These are phyloP conservation scores for Boloria selene DNA, from an alignment of 2,888 invertebrate genomes.

Conservation along the genomic window DNA sequence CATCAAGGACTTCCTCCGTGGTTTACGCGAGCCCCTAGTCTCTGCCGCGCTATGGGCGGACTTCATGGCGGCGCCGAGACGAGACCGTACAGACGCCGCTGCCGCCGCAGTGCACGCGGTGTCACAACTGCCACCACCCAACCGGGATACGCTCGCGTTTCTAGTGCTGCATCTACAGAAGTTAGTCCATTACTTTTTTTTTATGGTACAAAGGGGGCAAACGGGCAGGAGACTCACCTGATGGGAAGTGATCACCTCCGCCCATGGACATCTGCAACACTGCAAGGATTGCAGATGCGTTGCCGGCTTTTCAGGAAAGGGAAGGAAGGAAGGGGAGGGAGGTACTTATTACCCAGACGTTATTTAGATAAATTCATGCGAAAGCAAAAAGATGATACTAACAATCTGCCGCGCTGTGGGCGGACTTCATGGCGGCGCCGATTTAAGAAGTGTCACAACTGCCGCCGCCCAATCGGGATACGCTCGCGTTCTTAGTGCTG, in stretches of 20 bases:
- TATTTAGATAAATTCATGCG: too few relatives aligned
- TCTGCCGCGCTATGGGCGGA: constrained; percentile 91
- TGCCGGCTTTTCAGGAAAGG: too few relatives aligned
- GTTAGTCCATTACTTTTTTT: too few relatives aligned
- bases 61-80: constrained; percentile 87
- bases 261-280: too few relatives aligned
- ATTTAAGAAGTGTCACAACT: constrained; percentile 88
- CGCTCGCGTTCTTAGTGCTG: constrained; percentile 90
- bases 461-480: constrained; percentile 96
- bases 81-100: constrained; percentile 83
- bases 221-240: too few relatives aligned
- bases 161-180: constrained; percentile 93
- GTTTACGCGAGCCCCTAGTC: constrained; percentile 94
- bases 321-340: too few relatives aligned
- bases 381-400: too few relatives aligned
- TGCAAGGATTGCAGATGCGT: too few relatives aligned
- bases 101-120: constrained; percentile 89
- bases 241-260: too few relatives aligned
- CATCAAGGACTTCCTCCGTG: constrained; percentile 95
- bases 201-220: too few relatives aligned
- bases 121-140: constrained; percentile 93
- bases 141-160: constrained; percentile 97
- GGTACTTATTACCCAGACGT: too few relatives aligned
- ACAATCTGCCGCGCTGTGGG: constrained; percentile 91
- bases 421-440: constrained; percentile 89